Base-by-base conservation (phyloP, 2,797 vertebrate species). In the Oceanodroma leucorhoa region DNA sequence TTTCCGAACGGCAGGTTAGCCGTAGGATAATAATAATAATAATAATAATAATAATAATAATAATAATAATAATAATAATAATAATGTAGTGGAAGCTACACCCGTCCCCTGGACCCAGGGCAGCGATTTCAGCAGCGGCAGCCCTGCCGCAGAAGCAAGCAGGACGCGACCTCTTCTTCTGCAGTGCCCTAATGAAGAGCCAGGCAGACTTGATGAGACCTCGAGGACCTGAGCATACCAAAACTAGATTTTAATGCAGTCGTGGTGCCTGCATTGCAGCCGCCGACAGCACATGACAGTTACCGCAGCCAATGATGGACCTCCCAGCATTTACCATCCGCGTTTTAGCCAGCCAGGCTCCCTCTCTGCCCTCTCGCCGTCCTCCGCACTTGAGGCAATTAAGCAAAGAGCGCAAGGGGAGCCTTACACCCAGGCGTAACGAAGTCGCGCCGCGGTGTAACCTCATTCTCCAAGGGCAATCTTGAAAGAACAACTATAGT, bases 21-120 rank as follows among this genome's bases (percentile, higher is more conserved):
- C 4, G 0, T 2, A 75, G 18, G 20, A 26, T 29, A 2, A 38
- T 3, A 5, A 21, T 27, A 2, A 26, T 18, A 1, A 22, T 13
- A 0, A 53, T 66, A 1, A 48, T 48, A 1, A 19, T 32, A 22
- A 21, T 3, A 26, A 18, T 30, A 43, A 24, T n/a, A 17, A 45
- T 77, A 2, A 26, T 32, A 3, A 18, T 5, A 20, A 14, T 29
- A 2, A 38, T 3, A 6, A 22, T 30, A 3, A 26, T 18, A 1
- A 22, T 13, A 0, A 53, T 70, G 36, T 6, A 3, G 22, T 19
- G 29, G 32, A 45, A 45, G 19, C 5, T 55, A 46, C 0, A 2
- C 10, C 12, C 3, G 1, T 29, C 19, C 45, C 34, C 76, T 30
- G 41, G 21, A 55, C 17, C 5, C 18, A 51, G 26, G 9, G 27